phyloP scores from a whole-genome alignment of 2,113 vertebrate species.

The Menura novaehollandiae region DNA sequence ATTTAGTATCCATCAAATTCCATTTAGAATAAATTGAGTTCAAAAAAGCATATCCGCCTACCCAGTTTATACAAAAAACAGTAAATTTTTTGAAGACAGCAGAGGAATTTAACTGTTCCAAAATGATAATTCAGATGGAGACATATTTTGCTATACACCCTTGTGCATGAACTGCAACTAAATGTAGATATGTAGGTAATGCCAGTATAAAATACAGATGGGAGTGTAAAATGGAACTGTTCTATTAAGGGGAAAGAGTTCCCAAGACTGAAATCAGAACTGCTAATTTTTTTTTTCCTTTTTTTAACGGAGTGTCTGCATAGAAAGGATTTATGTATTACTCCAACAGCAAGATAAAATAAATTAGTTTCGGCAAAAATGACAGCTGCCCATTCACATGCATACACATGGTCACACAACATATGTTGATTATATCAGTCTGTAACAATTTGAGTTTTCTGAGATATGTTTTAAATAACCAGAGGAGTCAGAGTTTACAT shows the following conservation, averaged over 20 bases:
- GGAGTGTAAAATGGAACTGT: neutral
- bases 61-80: constrained; percentile 42
- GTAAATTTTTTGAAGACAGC: constrained; percentile 2
- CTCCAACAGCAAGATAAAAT: constrained; percentile 54
- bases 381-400: neutral
- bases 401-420: neutral
- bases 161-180: constrained; percentile 7
- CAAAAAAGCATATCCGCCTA: constrained; percentile 42
- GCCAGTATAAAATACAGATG: neutral
- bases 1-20: constrained; percentile 62
- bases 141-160: neutral
- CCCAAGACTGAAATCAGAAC: neutral
- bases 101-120: neutral
- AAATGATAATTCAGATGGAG: neutral
- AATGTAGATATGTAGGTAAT: neutral
- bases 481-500: constrained; percentile 30
- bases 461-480: constrained; percentile 48
- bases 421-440: constrained; percentile 1
- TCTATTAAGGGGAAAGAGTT: neutral
- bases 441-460: constrained; percentile 41
- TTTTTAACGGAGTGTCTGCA: neutral
- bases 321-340: neutral
- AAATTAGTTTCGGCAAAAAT: constrained; percentile 57
- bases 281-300: neutral
- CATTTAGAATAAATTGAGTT: constrained; percentile 66